phyloP scores from a whole-genome alignment of 2,888 invertebrate species.

The Andricus curvator region DNA sequence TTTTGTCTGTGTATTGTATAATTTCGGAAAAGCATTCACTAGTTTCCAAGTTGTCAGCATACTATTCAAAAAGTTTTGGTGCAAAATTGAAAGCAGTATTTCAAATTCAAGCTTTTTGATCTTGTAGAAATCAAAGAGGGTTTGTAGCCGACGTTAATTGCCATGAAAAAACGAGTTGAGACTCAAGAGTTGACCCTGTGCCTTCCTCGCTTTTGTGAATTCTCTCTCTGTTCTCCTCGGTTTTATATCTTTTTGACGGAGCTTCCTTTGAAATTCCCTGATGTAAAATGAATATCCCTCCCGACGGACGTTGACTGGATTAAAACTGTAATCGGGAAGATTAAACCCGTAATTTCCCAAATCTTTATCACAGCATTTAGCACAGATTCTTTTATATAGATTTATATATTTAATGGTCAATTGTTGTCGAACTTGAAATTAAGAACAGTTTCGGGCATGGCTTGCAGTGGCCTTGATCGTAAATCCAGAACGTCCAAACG shows the following conservation, averaged over 20 bases:
- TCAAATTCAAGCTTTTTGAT: background rate
- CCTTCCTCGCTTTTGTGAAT: constrained; percentile 27
- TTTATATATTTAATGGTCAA: no score
- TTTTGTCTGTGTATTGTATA: background rate
- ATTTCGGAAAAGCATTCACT: background rate
- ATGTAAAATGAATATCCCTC: constrained; percentile 50
- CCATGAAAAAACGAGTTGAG: background rate
- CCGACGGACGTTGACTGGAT: constrained; percentile 46
- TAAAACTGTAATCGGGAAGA: constrained; percentile 55
- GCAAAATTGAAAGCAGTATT: background rate
- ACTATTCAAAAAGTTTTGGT: background rate
- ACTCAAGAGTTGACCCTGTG: constrained; percentile 6
- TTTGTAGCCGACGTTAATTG: constrained; percentile 18
- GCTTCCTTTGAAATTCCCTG: constrained; percentile 34
- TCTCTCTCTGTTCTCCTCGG: constrained; percentile 34
- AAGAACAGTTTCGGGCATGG: no score
- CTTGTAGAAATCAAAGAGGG: background rate
- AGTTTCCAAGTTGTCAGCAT: background rate
- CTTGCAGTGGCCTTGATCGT: no score
- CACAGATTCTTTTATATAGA: constrained; percentile 36
- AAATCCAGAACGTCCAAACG: no score
- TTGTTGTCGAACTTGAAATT: no score
- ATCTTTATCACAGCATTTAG: constrained; percentile 40
- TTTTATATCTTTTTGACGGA: constrained; percentile 6
- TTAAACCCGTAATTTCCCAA: constrained; percentile 52